Evolutionary conservation across 2,888 invertebrate genomes (phyloP).

Genomic region (Diloba caeruleocephala): DNA sequence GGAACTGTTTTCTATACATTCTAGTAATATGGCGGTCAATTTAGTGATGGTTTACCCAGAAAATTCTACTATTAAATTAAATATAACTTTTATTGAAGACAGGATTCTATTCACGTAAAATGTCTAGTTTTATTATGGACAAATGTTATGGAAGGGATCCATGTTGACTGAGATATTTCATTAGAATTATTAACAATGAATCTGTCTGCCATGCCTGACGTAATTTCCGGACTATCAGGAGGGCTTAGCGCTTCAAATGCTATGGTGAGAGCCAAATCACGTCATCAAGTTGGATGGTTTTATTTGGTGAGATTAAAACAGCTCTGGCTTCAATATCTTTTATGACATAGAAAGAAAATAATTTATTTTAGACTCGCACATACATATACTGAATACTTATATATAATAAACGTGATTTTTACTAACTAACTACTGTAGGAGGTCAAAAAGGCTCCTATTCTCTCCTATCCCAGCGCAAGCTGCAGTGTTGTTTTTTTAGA

Average conservation of each 20-base stretch:
- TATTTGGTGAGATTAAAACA: conserved; percentile 14
- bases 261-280: conserved; percentile 28
- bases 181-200: conserved; percentile 16
- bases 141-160: conserved; percentile 36
- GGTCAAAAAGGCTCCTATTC: no score
- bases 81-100: conserved; percentile 1
- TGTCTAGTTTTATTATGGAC: conserved; percentile 19
- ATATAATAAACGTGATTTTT: no score
- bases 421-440: no score
- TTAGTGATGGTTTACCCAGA: no score
- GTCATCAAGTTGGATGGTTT: conserved; percentile 31
- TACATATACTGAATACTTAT: no score
- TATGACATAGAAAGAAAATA: no score
- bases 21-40: no score
- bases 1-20: no score
- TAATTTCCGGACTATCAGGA: conserved; percentile 10
- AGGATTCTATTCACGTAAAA: conserved; percentile 6
- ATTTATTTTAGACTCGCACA: no score
- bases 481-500: no score
- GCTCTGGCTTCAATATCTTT: no score
- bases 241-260: background rate
- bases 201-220: conserved; percentile 18
- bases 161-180: conserved; percentile 18
- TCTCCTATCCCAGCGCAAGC: no score
- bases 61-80: conserved; percentile 1